phyloP scores from a whole-genome alignment of 1,140 invertebrate species.

The Nasonia giraulti region DNA sequence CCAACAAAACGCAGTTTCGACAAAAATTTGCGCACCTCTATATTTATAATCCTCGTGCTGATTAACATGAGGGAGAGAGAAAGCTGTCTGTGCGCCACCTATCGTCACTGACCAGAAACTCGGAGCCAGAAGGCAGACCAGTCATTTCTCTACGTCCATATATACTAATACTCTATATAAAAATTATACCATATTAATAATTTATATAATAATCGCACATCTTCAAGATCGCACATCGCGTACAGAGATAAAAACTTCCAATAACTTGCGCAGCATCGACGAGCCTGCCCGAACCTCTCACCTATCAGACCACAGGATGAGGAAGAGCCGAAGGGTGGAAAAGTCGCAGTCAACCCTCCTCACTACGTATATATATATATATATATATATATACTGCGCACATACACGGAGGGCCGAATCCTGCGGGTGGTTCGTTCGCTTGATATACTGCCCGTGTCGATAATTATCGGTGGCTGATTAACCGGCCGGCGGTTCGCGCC shows the following conservation, averaged over 20 bases:
- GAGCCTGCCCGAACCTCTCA: not conserved
- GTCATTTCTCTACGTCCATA: too few relatives aligned
- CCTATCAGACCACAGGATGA: not conserved
- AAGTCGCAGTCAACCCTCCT: conserved; percentile 49
- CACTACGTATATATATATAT: not conserved
- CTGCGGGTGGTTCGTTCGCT: conserved; percentile 61
- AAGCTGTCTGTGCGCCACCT: too few relatives aligned
- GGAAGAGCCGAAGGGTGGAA: conserved; percentile 45
- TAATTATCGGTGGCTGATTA: conserved; percentile 76
- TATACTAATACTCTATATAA: too few relatives aligned
- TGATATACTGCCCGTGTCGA: conserved; percentile 74
- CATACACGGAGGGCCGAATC: not conserved
- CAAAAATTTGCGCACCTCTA: too few relatives aligned
- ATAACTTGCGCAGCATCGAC: not conserved
- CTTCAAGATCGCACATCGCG: not conserved
- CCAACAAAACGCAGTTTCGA: too few relatives aligned
- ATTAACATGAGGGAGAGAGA: too few relatives aligned
- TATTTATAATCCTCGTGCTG: too few relatives aligned
- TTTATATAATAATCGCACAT: too few relatives aligned
- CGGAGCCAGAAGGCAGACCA: too few relatives aligned
- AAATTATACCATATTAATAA: too few relatives aligned
- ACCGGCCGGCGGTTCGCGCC: conserved; percentile 74
- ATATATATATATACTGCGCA: not conserved
- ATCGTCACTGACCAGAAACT: too few relatives aligned
- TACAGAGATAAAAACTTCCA: not conserved